Percentiles rank a stretch among this genome's conserved stretches.
These are phyloP conservation scores for Sarcophaga bullata DNA, from an alignment of 1,140 invertebrate species.

Conservation along the genomic window DNA sequence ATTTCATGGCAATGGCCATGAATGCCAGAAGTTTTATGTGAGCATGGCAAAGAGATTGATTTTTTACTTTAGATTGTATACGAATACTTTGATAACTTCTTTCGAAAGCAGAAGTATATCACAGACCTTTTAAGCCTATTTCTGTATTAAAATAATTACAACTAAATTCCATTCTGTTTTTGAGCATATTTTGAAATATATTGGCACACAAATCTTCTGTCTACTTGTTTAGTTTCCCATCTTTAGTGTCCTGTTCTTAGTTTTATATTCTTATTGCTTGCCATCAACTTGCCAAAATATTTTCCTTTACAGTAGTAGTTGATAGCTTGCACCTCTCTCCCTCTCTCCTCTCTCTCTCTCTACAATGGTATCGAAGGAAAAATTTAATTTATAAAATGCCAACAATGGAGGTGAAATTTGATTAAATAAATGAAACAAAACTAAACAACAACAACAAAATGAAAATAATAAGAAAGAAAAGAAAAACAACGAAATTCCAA, in stretches of 20 bases:
- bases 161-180: no score
- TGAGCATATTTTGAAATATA: no score
- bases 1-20: no score
- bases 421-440: not conserved
- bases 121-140: no score
- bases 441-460: not conserved
- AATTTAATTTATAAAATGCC: constrained; percentile 36
- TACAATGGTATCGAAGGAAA: not conserved
- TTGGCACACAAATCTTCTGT: no score
- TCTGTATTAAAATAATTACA: no score
- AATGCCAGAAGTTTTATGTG: no score
- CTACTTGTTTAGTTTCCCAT: not conserved
- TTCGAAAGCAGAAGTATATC: no score
- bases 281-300: constrained; percentile 36
- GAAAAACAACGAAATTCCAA: not conserved
- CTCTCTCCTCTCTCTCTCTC: not conserved
- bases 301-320: not conserved
- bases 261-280: constrained; percentile 22
- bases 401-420: not conserved
- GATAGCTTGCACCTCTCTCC: not conserved
- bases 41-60: no score
- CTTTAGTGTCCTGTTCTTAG: not conserved
- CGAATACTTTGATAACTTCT: no score
- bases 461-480: not conserved
- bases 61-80: no score